Conservation (phyloP, 2,888 invertebrate genomes). For the Eucera pruinosa region DNA sequence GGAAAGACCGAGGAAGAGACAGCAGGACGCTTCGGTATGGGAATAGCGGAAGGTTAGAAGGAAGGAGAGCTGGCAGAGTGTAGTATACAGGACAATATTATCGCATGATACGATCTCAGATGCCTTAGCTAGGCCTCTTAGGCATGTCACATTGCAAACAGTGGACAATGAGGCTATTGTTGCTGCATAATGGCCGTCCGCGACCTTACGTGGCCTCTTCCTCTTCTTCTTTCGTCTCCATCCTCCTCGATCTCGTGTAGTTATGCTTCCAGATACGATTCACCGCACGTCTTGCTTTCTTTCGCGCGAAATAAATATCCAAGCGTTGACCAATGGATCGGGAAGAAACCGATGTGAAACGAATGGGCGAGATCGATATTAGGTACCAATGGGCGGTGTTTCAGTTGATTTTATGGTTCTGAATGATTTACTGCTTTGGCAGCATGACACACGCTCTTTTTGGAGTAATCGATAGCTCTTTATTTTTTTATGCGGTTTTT, state of each 20-base stretch:
- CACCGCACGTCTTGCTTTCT: slow-evolving; percentile 23
- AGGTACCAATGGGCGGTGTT: slow-evolving; percentile 19
- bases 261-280: too few relatives aligned
- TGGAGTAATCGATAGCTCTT: too few relatives aligned
- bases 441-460: background rate
- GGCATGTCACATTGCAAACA: slow-evolving; percentile 75
- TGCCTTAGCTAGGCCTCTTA: slow-evolving; percentile 74
- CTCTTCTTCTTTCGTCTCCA: slow-evolving; percentile 50
- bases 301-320: slow-evolving; percentile 39
- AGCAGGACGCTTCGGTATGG: slow-evolving; percentile 54
- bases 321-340: slow-evolving; percentile 26
- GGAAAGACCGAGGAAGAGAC: slow-evolving; percentile 47
- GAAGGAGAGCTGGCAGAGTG: slow-evolving; percentile 65
- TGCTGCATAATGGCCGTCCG: slow-evolving; percentile 78
- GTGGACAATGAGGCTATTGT: slow-evolving; percentile 82
- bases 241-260: slow-evolving; percentile 61
- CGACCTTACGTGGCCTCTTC: slow-evolving; percentile 78
- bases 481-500: background rate
- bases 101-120: slow-evolving; percentile 79
- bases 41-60: slow-evolving; percentile 67
- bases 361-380: slow-evolving; percentile 10
- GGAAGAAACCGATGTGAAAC: slow-evolving; percentile 17
- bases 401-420: background rate
- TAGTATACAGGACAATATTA: slow-evolving; percentile 78
- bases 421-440: slow-evolving; percentile 4